Evolutionary conservation across 2,113 vertebrate species (phyloP), one percentile per base, ranked within the genome.

Genomic region (Chamaetylas fuelleborni): DNA sequence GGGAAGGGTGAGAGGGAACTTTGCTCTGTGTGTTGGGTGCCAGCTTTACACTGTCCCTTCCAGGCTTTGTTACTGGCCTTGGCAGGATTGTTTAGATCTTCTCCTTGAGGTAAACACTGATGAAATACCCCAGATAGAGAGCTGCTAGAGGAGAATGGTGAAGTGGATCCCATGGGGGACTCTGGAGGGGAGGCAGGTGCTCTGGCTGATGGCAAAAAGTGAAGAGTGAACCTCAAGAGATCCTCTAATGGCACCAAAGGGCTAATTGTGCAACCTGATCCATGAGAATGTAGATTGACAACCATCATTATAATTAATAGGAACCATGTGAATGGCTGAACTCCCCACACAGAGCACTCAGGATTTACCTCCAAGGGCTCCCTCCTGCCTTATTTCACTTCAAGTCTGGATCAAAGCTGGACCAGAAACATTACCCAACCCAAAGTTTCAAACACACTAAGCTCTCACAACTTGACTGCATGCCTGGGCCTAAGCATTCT

Each of bases 201-300:
- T 97, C 84, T 94, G 71, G 74, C 56, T 90, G 87, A 80, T 57
- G 61, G 88, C n/a, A 25, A 47, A 38, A 95, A 89, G 40, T 14
- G 50, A 66, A 94, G 74, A 95, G 66, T 28, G 42, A 92, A 58
- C 70, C 57, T 97, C 92, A 77, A 42, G 92, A 77, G 86, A 51
- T 71, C 61, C 67, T 89, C 81, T 64, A 56, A 58, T 65, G 82
- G 56, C 79, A 88, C 56, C 69, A 73, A 64, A 86, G 43, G 62
- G 40, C 62, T 85, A 83, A 91, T 83, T 86, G 69, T 81, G 79
- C 48, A 89, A 54, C 79, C 31, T 95, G 73, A 56, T 58, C 58
- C 70, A 64, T 6, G 56, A 86, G 48, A 74, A 77, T 19, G 24
- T 5, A 56, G 34, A 53, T 43, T 69, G 58, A 69, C 6, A 45